These are phyloP conservation scores for Ichneumoninae sp. DNA, from an alignment of 2,888 invertebrate species.

Conservation along the genomic window DNA sequence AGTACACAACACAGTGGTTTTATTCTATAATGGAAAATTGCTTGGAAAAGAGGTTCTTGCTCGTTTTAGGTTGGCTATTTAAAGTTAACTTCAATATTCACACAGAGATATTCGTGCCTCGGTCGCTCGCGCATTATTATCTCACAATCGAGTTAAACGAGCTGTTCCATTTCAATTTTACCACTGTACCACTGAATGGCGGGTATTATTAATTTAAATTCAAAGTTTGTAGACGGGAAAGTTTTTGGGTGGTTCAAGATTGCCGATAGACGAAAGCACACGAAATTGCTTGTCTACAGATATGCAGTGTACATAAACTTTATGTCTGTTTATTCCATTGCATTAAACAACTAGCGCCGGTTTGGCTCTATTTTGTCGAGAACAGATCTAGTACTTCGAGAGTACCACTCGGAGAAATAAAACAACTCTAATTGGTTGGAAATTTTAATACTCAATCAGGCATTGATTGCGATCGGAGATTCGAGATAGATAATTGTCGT, in stretches of 20 bases:
- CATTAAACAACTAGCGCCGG: background rate
- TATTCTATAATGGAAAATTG: background rate
- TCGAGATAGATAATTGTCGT: background rate
- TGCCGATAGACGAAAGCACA: too few species aligned
- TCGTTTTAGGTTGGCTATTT: background rate
- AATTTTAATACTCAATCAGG: constrained; percentile 43
- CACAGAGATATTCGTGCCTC: background rate
- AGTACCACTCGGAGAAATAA: constrained; percentile 6
- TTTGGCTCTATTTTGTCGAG: background rate
- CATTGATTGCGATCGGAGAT: background rate
- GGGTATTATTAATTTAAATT: background rate
- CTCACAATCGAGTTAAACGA: background rate
- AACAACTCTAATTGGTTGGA: constrained; percentile 52
- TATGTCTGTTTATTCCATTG: too few species aligned
- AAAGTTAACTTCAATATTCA: background rate
- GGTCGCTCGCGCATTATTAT: background rate
- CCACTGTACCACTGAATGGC: background rate
- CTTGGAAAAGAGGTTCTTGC: background rate
- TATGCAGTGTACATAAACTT: too few species aligned
- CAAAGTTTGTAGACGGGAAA: background rate
- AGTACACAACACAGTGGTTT: background rate
- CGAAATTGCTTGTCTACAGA: too few species aligned
- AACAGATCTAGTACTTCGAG: constrained; percentile 34
- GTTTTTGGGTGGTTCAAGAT: background rate
- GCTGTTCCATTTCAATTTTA: constrained; percentile 1